Base-by-base conservation (phyloP, 1,140 invertebrate genomes). In the Nomia melanderi region DNA sequence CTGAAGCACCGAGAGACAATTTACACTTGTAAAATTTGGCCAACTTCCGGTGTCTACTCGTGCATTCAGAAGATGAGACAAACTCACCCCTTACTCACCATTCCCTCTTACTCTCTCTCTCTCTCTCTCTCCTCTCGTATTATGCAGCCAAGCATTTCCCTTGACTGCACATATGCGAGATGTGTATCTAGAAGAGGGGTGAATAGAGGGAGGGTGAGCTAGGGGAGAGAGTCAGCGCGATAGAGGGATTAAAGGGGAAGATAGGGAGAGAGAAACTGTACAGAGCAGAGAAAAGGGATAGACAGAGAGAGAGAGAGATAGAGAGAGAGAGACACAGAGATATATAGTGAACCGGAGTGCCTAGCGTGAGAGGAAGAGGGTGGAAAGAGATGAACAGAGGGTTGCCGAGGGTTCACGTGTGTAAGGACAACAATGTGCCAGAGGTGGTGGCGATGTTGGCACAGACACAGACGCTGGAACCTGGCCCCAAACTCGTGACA, bases 81-180 rank as follows among this genome's bases (percentile, higher is more conserved):
- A 74, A 39, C 57, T 25, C 67, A n/a, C 64, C 41, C 41, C 1
- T 1, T 12, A 14, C 31, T 36, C 29, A 11, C 14, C 57, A 33
- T 14, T 60, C 47, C 1, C 25, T 41, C 14, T 44, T 17, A 17
- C 41, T 44, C 17, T 44, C 41, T 44, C 14, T 20, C 41, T 44
- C 23, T 7, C 59, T 72, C 67, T 27, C 63, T 33, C 29, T 36
- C 29, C 14, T 7, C 59, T 72, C 72, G n/a, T n/a, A n/a, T n/a
- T 33, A 12, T 59, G 23, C 50, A 29, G 27, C 27, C 27, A 36
- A 33, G 72, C 27, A 75, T 75, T 70, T 56, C 65, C 65, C 74
- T 70, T 69, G 74, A 60, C 74, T 76, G 64, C 72, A 66, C 72
- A 56, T 66, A 65, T 66, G 47, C 63, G 63, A 66, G 72, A 75